Evolutionary conservation across 2,113 vertebrate species (phyloP).

Genomic region (Leucopsar rothschildi): DNA sequence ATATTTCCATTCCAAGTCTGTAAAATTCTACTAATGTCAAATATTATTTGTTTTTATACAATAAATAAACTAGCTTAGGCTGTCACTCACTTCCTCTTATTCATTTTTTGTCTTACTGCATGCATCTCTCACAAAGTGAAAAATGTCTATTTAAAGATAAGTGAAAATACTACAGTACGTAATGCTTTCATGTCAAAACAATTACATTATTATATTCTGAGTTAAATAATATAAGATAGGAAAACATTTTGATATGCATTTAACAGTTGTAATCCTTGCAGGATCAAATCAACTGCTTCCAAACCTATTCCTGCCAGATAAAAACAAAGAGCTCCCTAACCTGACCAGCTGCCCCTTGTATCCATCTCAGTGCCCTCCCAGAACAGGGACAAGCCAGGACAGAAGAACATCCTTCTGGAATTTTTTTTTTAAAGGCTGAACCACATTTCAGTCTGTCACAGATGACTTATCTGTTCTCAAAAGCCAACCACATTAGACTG

Average conservation of each 20-base stretch:
- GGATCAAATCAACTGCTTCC: constrained; percentile 64
- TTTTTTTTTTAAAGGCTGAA: neutral
- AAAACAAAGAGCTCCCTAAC: neutral
- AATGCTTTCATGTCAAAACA: constrained; percentile 80
- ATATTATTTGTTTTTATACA: constrained; percentile 67
- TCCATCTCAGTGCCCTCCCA: neutral
- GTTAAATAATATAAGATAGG: constrained; percentile 75
- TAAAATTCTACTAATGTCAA: constrained; percentile 46
- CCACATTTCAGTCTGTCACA: neutral
- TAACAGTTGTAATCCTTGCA: constrained; percentile 69
- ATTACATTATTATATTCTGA: constrained; percentile 77
- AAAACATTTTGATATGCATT: constrained; percentile 77
- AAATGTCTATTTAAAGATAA: constrained; percentile 76
- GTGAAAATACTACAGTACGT: constrained; percentile 70
- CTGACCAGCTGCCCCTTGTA: neutral
- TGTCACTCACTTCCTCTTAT: constrained; percentile 70
- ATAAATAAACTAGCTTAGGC: constrained; percentile 67
- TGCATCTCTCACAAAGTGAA: constrained; percentile 69
- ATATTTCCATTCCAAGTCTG: constrained; percentile 47
- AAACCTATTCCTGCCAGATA: neutral
- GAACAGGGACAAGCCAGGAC: neutral
- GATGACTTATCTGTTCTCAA: neutral
- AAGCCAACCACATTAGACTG: neutral
- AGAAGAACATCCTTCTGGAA: neutral
- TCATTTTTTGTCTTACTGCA: constrained; percentile 69